These are phyloP conservation scores for Chloromyia formosa DNA, from an alignment of 2,888 invertebrate species.

Conservation along the genomic window DNA sequence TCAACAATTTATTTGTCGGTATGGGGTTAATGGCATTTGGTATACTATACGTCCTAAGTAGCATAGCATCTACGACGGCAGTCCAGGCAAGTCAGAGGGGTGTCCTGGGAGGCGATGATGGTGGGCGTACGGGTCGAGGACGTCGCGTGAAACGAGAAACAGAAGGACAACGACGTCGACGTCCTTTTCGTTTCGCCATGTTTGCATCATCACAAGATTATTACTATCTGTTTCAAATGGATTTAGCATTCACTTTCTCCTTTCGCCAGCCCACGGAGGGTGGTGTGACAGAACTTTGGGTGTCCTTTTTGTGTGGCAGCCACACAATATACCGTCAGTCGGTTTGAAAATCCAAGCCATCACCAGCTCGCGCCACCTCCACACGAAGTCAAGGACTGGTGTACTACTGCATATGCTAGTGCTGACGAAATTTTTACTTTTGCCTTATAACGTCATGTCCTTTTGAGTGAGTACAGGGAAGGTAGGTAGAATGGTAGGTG, in stretches of 20 bases:
- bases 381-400: background rate
- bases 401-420: conserved; percentile 1
- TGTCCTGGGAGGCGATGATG: background rate
- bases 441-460: conserved; percentile 11
- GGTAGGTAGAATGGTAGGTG: conserved; percentile 15
- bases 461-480: background rate
- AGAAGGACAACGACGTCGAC: background rate
- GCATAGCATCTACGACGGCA: background rate
- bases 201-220: conserved; percentile 18
- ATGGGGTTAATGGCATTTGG: conserved; percentile 24
- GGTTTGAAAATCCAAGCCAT: background rate
- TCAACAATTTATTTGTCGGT: conserved; percentile 5
- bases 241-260: conserved; percentile 26
- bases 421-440: conserved; percentile 13
- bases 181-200: background rate
- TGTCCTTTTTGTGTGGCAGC: conserved; percentile 9
- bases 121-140: background rate
- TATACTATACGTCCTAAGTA: no score
- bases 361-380: background rate
- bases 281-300: background rate
- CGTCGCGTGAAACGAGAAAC: background rate
- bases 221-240: conserved; percentile 24
- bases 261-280: background rate
- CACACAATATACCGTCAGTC: no score
- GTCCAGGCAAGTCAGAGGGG: background rate